These are phyloP conservation scores for Thermophis baileyi DNA, from an alignment of 2,113 vertebrate genomes.

Conservation along the genomic window DNA sequence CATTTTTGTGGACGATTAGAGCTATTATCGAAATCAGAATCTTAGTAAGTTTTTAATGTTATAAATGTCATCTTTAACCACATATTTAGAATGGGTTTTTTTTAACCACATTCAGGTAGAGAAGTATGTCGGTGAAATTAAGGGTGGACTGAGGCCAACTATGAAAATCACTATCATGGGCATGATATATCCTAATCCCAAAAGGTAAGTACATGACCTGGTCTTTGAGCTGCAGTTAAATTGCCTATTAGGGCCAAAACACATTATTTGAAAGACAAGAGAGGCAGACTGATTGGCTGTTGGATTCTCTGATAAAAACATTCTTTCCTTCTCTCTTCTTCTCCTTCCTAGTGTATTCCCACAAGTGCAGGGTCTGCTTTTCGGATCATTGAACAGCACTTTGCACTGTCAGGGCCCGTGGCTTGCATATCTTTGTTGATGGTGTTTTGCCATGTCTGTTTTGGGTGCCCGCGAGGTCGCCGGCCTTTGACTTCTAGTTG, in stretches of 20 bases:
- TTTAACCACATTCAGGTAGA: conserved; percentile 47
- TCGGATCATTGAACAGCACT: too few relatives aligned
- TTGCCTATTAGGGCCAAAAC: not conserved
- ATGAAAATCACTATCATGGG: conserved; percentile 70
- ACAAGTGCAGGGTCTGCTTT: too few relatives aligned
- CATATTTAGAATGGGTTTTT: not conserved
- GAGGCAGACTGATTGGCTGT: not conserved
- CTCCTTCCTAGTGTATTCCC: too few relatives aligned
- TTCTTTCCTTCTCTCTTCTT: not conserved
- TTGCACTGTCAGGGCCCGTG: too few relatives aligned
- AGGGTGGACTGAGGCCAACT: conserved; percentile 67
- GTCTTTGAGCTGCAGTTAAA: not conserved
- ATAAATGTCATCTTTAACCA: not conserved
- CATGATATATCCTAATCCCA: conserved; percentile 58
- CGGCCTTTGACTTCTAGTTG: too few relatives aligned
- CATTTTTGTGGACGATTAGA: not conserved
- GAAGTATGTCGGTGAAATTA: conserved; percentile 67
- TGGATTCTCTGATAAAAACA: not conserved
- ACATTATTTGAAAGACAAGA: not conserved
- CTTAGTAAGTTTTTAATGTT: not conserved
- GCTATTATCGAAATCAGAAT: not conserved
- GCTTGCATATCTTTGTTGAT: too few relatives aligned
- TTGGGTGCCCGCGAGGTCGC: too few relatives aligned
- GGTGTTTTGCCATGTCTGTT: too few relatives aligned
- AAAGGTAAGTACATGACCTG: conserved; percentile 57